These are phyloP conservation scores for Arenicola marina DNA, from an alignment of 2,888 invertebrate species.

Conservation along the genomic window DNA sequence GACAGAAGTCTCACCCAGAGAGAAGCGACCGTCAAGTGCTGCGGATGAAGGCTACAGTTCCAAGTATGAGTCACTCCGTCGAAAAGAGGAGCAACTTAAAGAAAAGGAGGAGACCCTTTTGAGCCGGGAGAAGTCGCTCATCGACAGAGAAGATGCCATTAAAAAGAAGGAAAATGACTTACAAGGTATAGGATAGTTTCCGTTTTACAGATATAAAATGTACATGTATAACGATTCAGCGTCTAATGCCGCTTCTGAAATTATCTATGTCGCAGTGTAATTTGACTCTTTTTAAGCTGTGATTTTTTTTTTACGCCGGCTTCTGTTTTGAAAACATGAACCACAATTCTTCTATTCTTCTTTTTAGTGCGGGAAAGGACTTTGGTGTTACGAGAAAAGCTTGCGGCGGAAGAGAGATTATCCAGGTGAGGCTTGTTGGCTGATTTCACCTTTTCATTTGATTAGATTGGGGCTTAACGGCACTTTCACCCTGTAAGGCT, in stretches of 20 bases:
- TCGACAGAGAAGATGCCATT: not conserved
- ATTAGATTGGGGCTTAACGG: too few relatives aligned
- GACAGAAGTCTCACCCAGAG: not conserved
- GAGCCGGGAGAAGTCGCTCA: not conserved
- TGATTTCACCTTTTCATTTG: too few relatives aligned
- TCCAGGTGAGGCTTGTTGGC: not conserved
- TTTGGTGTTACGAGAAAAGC: not conserved
- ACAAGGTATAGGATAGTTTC: too few relatives aligned
- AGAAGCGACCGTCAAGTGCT: not conserved
- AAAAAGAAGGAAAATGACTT: too few relatives aligned
- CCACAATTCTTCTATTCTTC: not conserved
- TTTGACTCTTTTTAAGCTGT: too few relatives aligned
- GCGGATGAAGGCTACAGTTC: not conserved
- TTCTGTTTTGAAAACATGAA: not conserved
- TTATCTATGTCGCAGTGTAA: too few relatives aligned
- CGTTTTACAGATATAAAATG: too few relatives aligned
- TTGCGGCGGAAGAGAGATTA: not conserved
- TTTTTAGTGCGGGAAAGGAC: not conserved
- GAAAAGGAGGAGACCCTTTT: not conserved
- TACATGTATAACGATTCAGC: too few relatives aligned
- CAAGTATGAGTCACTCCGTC: not conserved
- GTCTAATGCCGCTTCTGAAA: too few relatives aligned
- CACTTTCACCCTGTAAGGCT: too few relatives aligned
- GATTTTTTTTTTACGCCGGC: not conserved
- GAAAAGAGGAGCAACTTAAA: not conserved